These are phyloP conservation scores for Drosophila setosimentum DNA, from an alignment of 2,888 invertebrate species.

Conservation along the genomic window DNA sequence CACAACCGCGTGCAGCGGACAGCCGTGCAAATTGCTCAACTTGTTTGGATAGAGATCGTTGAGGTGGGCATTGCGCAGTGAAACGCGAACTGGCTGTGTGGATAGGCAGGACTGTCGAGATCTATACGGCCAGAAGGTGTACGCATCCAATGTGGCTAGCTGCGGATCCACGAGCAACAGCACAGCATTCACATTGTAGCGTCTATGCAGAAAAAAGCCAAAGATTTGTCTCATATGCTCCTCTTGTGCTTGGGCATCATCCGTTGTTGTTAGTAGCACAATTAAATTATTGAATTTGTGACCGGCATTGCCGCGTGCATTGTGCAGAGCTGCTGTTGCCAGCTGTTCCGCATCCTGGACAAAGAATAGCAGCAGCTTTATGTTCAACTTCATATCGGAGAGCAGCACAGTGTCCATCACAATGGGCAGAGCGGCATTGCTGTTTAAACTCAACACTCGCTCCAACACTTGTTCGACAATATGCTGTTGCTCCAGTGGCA, in stretches of 20 bases:
- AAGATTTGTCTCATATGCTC: slow-evolving; percentile 53
- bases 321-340: not conserved
- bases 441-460: not conserved
- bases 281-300: slow-evolving; percentile 38
- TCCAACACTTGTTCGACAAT: slow-evolving; percentile 29
- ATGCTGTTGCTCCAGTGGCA: slow-evolving; percentile 1
- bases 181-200: slow-evolving; percentile 53
- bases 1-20: slow-evolving; percentile 63
- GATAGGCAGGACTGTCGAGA: slow-evolving; percentile 21
- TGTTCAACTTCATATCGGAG: not conserved
- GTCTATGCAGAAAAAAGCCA: slow-evolving; percentile 41
- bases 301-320: not conserved
- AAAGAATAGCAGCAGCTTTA: slow-evolving; percentile 44
- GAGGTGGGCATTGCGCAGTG: not conserved
- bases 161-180: slow-evolving; percentile 29
- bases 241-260: not conserved
- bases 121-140: slow-evolving; percentile 52
- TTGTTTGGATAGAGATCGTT: slow-evolving; percentile 58
- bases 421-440: slow-evolving; percentile 22
- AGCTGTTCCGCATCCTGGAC: slow-evolving; percentile 39
- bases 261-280: slow-evolving; percentile 26
- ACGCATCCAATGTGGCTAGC: slow-evolving; percentile 1
- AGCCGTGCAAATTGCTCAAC: slow-evolving; percentile 68
- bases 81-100: slow-evolving; percentile 22
- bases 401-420: slow-evolving; percentile 28